These are phyloP conservation scores for Odontomachus brunneus DNA, from an alignment of 1,140 invertebrate species.

Conservation along the genomic window DNA sequence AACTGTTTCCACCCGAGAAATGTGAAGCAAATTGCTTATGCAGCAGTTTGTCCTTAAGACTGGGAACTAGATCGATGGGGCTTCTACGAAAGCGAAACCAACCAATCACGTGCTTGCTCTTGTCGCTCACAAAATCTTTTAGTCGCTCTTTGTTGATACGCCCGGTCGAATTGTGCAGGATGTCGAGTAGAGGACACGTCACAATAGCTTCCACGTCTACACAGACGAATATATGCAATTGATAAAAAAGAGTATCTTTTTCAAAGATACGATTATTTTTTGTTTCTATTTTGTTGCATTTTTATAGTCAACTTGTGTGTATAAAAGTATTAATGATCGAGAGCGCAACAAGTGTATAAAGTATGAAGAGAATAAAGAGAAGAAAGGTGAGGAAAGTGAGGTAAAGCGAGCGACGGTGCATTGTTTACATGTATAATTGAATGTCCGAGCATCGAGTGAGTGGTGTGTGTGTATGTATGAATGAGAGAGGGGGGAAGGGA, in stretches of 20 bases:
- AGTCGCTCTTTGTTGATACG: constrained; percentile 86
- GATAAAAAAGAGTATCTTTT: no score
- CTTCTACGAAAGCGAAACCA: constrained; percentile 88
- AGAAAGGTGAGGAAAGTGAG: no score
- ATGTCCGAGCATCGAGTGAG: neutral
- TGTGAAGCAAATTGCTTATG: constrained; percentile 87
- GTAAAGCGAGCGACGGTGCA: no score
- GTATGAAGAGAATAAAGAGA: no score
- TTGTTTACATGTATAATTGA: constrained; percentile 31
- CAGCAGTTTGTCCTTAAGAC: constrained; percentile 86
- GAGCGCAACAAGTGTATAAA: no score
- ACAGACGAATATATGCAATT: constrained; percentile 42
- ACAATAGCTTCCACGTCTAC: constrained; percentile 86
- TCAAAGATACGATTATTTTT: no score
- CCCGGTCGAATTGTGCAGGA: constrained; percentile 86
- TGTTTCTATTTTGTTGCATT: no score
- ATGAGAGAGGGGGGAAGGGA: no score
- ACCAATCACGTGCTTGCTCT: constrained; percentile 86
- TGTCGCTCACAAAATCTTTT: constrained; percentile 84
- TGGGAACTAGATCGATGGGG: constrained; percentile 82
- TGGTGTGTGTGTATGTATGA: no score
- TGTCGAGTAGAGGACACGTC: constrained; percentile 85
- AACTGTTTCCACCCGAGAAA: constrained; percentile 76
- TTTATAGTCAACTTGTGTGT: no score
- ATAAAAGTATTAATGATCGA: no score